Percentiles rank a stretch among this genome's conserved stretches.
phyloP scores from a whole-genome alignment of 2,797 vertebrate species.

The Enteromius unitaeniatus region DNA sequence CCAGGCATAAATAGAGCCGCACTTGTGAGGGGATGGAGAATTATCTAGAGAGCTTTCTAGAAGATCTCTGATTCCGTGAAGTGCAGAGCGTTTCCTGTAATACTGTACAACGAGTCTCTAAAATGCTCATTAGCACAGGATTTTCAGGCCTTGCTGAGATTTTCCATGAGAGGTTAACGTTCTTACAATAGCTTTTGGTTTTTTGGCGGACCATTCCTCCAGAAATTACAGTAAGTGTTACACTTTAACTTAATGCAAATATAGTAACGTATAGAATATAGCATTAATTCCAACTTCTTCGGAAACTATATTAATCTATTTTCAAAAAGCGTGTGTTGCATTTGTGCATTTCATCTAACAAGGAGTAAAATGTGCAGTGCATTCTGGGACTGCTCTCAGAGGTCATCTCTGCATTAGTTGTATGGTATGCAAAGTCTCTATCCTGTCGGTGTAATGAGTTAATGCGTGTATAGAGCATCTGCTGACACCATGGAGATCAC shows the following conservation, averaged over 20 bases:
- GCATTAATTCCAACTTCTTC: not conserved
- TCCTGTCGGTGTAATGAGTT: constrained; percentile 5
- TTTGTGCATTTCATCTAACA: not conserved
- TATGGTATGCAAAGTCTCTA: constrained; percentile 14
- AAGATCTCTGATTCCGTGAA: not conserved
- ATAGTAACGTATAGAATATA: not conserved
- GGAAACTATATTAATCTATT: not conserved
- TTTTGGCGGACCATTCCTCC: not conserved
- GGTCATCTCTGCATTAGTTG: not conserved
- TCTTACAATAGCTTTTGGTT: too few species aligned
- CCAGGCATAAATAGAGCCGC: not conserved
- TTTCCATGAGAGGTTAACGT: not conserved
- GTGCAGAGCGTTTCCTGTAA: not conserved
- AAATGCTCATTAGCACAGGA: not conserved
- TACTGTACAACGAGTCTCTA: not conserved
- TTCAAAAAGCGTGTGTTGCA: not conserved
- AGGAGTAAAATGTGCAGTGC: not conserved
- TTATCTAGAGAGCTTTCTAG: constrained; percentile 35
- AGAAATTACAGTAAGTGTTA: not conserved
- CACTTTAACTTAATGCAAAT: not conserved
- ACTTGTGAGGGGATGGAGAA: not conserved
- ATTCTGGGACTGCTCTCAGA: not conserved
- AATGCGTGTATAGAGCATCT: not conserved
- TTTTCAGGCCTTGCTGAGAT: not conserved
- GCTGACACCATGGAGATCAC: constrained; percentile 27